These are phyloP conservation scores for Buathra laborator DNA, from an alignment of 2,888 invertebrate genomes.

Conservation along the genomic window DNA sequence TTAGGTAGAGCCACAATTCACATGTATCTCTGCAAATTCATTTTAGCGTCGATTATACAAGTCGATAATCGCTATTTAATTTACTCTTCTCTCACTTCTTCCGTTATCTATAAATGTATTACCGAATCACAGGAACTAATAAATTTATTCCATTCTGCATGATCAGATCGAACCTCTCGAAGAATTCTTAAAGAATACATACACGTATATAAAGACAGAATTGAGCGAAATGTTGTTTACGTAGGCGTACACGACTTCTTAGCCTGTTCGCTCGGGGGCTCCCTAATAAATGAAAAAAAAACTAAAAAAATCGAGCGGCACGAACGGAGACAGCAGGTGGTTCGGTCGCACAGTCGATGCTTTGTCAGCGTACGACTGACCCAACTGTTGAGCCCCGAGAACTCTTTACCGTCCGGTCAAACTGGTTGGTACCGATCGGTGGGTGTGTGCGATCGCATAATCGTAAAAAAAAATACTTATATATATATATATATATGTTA, in stretches of 20 bases:
- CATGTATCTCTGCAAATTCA: not conserved
- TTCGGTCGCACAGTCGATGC: slow-evolving; percentile 42
- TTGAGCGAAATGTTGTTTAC: not conserved
- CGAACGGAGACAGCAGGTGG: slow-evolving; percentile 62
- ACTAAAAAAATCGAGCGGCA: not conserved
- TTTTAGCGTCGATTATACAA: not conserved
- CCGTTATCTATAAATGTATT: not conserved
- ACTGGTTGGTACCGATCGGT: slow-evolving; percentile 64
- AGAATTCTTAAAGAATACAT: not conserved
- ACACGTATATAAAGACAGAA: not conserved
- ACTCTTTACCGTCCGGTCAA: slow-evolving; percentile 63
- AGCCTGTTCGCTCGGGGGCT: not conserved
- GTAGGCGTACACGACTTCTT: slow-evolving; percentile 20
- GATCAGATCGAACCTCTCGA: not conserved
- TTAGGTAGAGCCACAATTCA: not conserved
- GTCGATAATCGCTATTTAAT: slow-evolving; percentile 4
- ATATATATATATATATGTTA: not conserved
- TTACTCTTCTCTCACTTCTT: not conserved
- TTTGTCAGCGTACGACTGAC: slow-evolving; percentile 66
- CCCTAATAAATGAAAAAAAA: slow-evolving; percentile 12
- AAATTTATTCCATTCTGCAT: slow-evolving; percentile 17
- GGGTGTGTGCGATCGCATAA: slow-evolving; percentile 67
- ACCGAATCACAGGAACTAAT: not conserved
- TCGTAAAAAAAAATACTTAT: slow-evolving; percentile 38
- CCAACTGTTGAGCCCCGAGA: slow-evolving; percentile 61